Base-by-base conservation (phyloP, 2,797 vertebrate genomes). In the Morelia viridis region DNA sequence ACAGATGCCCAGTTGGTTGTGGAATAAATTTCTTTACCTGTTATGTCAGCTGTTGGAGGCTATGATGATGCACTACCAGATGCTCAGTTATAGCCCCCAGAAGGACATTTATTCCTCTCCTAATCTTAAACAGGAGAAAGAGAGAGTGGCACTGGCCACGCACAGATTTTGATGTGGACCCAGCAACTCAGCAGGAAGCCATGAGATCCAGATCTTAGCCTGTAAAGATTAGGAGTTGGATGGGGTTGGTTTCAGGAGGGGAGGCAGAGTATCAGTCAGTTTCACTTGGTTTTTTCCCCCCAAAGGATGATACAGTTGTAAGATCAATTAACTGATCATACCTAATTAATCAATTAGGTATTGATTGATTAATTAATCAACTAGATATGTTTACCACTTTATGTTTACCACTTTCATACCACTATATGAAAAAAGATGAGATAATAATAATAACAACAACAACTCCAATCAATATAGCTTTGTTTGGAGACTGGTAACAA, bases 31-130 rank as follows among this genome's bases (percentile, higher is more conserved):
- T 92, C 57, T 87, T 90, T 92, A 93, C 91, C 93, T 93, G 91
- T 93, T 92, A 87, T 92, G 93, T 93, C 93, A 93, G 93, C 90
- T 93, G 93, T 92, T 90, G 88, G 84, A 83, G 35, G 19, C 28
- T 17, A 64, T 61, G 88, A 60, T 68, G 85, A 53, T 91, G 83
- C 68, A 13, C 17, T 50, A 53, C 93, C 91, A 87, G 88, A 92
- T 83, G 91, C 91, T 83, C 84, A 22, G 85, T 90, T 92, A 93
- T 76, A 90, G 41, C 85, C 88, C 88, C 91, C 91, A 88, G 88
- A 91, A 90, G 93, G 58, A 84, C 61, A 19, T 92, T 92, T 92
- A 93, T 31, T 91, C 84, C 83, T 87, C 53, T 60, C 84, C 85
- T 90, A 87, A 93, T 71, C 68, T 58, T 83, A 90, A 93, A 84